phyloP scores from a whole-genome alignment of 2,113 vertebrate genomes.

The Dasyurus viverrinus region DNA sequence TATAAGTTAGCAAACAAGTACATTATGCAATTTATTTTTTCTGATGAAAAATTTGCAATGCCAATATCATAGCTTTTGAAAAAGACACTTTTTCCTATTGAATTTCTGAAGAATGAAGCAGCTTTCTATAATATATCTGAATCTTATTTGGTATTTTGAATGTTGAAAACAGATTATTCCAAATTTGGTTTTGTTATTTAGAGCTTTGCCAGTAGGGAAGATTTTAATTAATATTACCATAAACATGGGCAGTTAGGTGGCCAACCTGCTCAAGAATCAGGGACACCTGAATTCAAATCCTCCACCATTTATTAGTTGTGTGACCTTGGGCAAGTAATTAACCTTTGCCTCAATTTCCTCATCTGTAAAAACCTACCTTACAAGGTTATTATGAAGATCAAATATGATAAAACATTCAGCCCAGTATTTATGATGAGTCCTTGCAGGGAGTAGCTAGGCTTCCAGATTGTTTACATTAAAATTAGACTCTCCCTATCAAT shows the following conservation, averaged over 20 bases:
- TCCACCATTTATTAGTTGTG: background rate
- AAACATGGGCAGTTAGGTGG: background rate
- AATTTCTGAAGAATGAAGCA: conserved; percentile 62
- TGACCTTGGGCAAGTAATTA: background rate
- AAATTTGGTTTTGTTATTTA: conserved; percentile 34
- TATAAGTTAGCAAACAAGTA: conserved; percentile 64
- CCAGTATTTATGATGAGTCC: background rate
- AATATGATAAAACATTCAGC: background rate
- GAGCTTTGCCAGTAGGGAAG: conserved; percentile 24
- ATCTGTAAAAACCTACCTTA: background rate
- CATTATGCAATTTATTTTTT: conserved; percentile 76
- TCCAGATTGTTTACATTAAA: too few species aligned
- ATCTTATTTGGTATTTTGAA: conserved; percentile 4
- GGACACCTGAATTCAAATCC: background rate
- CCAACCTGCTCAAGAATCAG: background rate
- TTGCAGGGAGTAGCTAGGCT: too few species aligned
- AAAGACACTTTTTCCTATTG: conserved; percentile 75
- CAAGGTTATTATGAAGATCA: background rate
- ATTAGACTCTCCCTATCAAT: too few species aligned
- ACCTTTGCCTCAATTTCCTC: background rate
- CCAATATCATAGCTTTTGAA: conserved; percentile 68
- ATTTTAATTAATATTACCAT: conserved; percentile 55
- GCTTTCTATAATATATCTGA: conserved; percentile 39
- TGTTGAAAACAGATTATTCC: conserved; percentile 59
- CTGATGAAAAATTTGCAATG: conserved; percentile 62